Base-by-base conservation (phyloP, 2,797 vertebrate species). In the Alca torda region DNA sequence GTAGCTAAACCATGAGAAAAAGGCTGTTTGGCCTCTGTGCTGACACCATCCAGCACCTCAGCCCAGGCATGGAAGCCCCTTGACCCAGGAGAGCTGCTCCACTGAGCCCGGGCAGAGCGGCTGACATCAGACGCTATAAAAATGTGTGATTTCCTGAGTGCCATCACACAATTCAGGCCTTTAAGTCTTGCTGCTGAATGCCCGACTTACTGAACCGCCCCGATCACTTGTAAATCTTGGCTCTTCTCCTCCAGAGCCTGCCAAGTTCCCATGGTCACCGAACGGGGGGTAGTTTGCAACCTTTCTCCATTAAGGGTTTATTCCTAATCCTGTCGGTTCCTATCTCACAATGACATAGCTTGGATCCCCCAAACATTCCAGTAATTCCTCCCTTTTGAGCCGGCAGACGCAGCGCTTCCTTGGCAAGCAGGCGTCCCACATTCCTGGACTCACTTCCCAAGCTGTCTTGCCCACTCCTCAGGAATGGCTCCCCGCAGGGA, bases 381-480 rank as follows among this genome's bases (percentile, higher is more conserved):
- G 79, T 59, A 94, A 97, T 94, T 95, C 92, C 91, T 97, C 74
- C 37, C 73, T 93, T 93, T 86, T 31, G 92, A 95, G 93, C 89
- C 51, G 5, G 89, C 90, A 92, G 96, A 93, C 6, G 0, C 20
- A 4, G 57, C 2, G 2, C 73, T 96, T 96, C 92, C 82, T 96
- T 96, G 97, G 93, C 96, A 96, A 86, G 93, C 94, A 96, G 64
- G 76, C 92, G 5, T 78, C 63, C 69, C 7, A 4, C 95, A 96
- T 96, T 97, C 95, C 94, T 95, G 89, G 83, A 90, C 89, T 97
- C 2, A 0, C 82, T 96, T 97, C 92, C 94, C 97, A 96, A 94
- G 94, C 91, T 93, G 84, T 93, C 87, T 96, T 97, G 94, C 97
- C 95, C 96, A 96, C 92, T 96, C 79, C 91, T 94, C 73, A 96